Evolutionary conservation across 2,797 vertebrate genomes (phyloP).

Genomic region (Todus mexicanus): DNA sequence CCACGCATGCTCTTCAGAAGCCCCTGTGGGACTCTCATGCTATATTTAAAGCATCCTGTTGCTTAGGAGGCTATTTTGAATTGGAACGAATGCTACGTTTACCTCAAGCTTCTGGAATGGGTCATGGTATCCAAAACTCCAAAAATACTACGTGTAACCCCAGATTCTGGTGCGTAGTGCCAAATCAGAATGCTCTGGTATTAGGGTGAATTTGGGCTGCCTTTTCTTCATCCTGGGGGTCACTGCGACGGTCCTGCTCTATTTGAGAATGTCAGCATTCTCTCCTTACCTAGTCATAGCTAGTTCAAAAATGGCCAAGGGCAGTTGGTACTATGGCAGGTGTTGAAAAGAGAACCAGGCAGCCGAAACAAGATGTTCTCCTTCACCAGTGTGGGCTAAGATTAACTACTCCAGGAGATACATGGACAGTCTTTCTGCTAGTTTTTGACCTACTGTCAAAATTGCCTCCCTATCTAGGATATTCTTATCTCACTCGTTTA

Average conservation of each 20-base stretch:
- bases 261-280: slow-evolving; percentile 67
- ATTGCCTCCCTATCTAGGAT: not conserved
- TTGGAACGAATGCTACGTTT: slow-evolving; percentile 50
- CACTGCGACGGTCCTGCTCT: slow-evolving; percentile 18
- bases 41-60: slow-evolving; percentile 68
- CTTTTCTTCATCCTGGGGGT: slow-evolving; percentile 32
- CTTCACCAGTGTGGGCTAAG: not conserved
- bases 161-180: slow-evolving; percentile 47
- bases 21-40: slow-evolving; percentile 7
- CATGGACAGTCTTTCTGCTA: not conserved
- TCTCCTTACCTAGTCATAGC: slow-evolving; percentile 51
- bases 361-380: not conserved
- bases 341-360: not conserved
- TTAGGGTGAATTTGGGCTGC: slow-evolving; percentile 56
- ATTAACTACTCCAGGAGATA: not conserved
- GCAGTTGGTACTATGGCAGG: not conserved
- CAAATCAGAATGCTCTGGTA: slow-evolving; percentile 45
- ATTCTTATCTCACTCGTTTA: not conserved
- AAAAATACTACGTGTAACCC: slow-evolving; percentile 64
- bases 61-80: slow-evolving; percentile 68
- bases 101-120: slow-evolving; percentile 72
- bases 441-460: not conserved
- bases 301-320: slow-evolving; percentile 3
- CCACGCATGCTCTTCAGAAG: not conserved
- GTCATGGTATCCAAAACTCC: slow-evolving; percentile 61